Evolutionary conservation across 1,140 invertebrate genomes (phyloP), one percentile per base, ranked within the genome.

Genomic region (Aphidius gifuensis): DNA sequence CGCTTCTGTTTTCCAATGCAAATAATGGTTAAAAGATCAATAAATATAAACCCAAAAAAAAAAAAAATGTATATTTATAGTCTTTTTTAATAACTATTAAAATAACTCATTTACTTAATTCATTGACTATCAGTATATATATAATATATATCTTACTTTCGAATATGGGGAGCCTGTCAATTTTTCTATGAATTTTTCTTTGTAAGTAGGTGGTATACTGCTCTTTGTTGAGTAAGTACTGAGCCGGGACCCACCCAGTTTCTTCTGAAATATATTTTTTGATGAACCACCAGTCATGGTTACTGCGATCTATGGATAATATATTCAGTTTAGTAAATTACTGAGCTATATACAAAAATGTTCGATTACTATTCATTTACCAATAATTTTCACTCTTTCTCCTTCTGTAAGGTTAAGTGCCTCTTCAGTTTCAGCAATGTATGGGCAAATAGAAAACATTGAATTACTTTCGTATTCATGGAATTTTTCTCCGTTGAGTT

Each of bases 251-350:
- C 88, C 92, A 95, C 58, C 94, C 94, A 72, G 90, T 92, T 80
- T 96, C 92, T 75, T 94, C 90, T 1, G 93, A 94, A 16, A 95
- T 79, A 77, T 91, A 87, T 79, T 96, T 97, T 66, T 87, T 88
- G 0, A 96, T 92, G 73, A 93, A 93, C 93, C 93, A 96, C 92
- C 92, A 95, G 71, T 95, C 92, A 64, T 81, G 76, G 70, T 91
- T 91, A 48, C 88, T 87, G 60, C 87, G 89, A 77, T 92, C 90
- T 86, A 64, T 21, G 64, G 23, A 32, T 4, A 32, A 32, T 4
- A 32, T 32, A 32, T 16, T 16, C 16, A 16, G 16, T 16, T 16
- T 16, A 16, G 16, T 16, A 16, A 16, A 16, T 16, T 16, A 16
- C 16, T 16, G 16, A 16, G 16, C 16, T 16, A 16, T 16, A 16